Evolutionary conservation across 2,888 invertebrate genomes (phyloP), one percentile per base, ranked within the genome.

Genomic region (Caenorhabditis wallacei): DNA sequence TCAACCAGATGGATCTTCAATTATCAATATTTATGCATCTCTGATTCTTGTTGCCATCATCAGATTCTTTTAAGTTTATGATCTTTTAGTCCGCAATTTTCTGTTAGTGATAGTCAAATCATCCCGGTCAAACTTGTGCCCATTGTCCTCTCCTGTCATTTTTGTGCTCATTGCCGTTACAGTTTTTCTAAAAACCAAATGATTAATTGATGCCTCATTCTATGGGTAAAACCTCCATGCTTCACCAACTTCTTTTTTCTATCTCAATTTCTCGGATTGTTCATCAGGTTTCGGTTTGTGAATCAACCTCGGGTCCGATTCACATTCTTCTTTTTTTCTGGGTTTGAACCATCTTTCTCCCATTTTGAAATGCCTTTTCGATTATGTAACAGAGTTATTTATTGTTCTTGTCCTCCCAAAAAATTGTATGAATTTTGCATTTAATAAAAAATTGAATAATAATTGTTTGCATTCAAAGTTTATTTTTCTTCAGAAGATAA

Each of bases 261-360:
- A 30, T 30, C 30, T 37, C 61, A 48, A 30, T 43, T 48, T 75
- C 69, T 69, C 69, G 18, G 35, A 61, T 57, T 64, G 51, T 63
- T 30, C 35, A 78, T 78, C 78, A 78, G 78, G 78, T 78, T 69
- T 69, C 48, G 18, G 24, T n/a, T 56, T 40, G 69, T 63, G 69
- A 78, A 78, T 78, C 78, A 37, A 40, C 30, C 54, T 78, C 78
- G 78, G 78, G 78, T 76, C 53, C 10, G 76, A 68, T 78, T 69
- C 78, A 30, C 63, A 56, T 24, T 76, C 51, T 57, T 8, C 4
- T 40, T 40, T 40, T 40, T 40, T 40, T 40, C 40, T 40, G 40
- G 40, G 51, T 37, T 40, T 18, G 46, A 30, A 48, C 51, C 18
- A 24, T 59, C 26, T 24, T 43, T 48, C 35, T 22, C 40, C 16